Evolutionary conservation across 2,888 invertebrate species (phyloP).

Genomic region (Oxytorus armatus): DNA sequence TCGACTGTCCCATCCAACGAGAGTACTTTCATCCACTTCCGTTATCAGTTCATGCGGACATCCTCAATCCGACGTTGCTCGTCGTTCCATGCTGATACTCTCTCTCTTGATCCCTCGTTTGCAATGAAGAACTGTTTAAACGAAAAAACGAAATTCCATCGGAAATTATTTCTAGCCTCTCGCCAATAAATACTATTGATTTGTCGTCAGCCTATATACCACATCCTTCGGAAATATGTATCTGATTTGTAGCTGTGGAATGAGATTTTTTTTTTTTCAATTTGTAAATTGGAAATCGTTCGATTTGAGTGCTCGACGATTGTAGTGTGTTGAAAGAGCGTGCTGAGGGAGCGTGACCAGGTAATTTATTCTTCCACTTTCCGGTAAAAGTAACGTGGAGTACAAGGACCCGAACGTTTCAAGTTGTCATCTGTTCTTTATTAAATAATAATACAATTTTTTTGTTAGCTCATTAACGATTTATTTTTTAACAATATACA

Average conservation of each 20-base stretch:
- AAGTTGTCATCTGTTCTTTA: neutral
- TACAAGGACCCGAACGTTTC: conserved; percentile 9
- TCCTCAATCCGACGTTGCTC: conserved; percentile 44
- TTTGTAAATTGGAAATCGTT: conserved; percentile 4
- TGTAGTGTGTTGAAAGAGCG: conserved; percentile 5
- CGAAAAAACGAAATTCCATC: no score
- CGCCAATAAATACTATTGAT: no score
- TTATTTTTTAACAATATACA: no score
- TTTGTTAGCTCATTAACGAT: no score
- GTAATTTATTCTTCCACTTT: conserved; percentile 8
- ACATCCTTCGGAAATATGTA: neutral
- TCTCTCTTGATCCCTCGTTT: neutral
- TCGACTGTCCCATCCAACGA: conserved; percentile 26
- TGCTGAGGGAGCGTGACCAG: conserved; percentile 12
- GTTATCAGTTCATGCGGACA: conserved; percentile 48
- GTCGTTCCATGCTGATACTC: neutral
- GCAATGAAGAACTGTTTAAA: no score
- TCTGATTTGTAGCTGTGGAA: neutral
- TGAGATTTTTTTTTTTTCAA: neutral
- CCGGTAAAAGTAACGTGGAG: conserved; percentile 2
- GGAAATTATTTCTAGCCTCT: no score
- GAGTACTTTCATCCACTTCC: conserved; percentile 55
- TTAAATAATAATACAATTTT: neutral
- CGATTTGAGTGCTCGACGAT: conserved; percentile 3
- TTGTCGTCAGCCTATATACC: no score